phyloP scores from a whole-genome alignment of 2,888 invertebrate genomes.

The Drosophila subsilvestris region DNA sequence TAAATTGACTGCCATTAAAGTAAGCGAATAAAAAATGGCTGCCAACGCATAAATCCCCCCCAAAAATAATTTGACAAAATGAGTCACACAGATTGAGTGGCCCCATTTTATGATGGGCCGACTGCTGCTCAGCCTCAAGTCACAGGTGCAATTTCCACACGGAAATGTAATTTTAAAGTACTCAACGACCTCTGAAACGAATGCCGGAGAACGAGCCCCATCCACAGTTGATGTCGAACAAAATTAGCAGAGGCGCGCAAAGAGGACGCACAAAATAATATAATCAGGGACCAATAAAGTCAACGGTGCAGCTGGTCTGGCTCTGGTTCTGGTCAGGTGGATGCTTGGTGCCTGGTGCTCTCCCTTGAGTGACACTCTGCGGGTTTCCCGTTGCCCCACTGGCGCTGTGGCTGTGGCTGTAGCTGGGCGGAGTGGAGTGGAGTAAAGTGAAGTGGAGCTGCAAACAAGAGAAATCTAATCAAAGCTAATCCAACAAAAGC shows the following conservation, averaged over 20 bases:
- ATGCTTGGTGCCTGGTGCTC: background rate
- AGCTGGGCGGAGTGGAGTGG: constrained; percentile 40
- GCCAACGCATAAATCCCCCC: constrained; percentile 79
- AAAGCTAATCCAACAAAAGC: constrained; percentile 81
- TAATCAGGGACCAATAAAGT: constrained; percentile 73
- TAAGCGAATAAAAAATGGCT: constrained; percentile 72
- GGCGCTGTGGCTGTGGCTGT: background rate
- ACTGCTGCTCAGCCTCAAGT: constrained; percentile 26
- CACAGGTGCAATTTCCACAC: constrained; percentile 75
- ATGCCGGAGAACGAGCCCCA: background rate
- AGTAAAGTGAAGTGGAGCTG: constrained; percentile 42
- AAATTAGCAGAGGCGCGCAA: constrained; percentile 58
- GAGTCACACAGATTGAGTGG: constrained; percentile 78
- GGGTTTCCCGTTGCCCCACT: constrained; percentile 3
- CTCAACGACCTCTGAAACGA: constrained; percentile 47
- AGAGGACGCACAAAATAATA: constrained; percentile 49
- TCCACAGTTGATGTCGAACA: constrained; percentile 27
- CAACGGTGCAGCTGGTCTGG: constrained; percentile 30
- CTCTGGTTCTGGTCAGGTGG: background rate
- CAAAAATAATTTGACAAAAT: constrained; percentile 80
- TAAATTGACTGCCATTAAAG: constrained; percentile 79
- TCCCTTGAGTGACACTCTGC: constrained; percentile 70
- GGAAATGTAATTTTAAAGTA: constrained; percentile 79
- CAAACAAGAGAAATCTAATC: constrained; percentile 78
- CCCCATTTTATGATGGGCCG: constrained; percentile 49